Conservation (phyloP, 2,113 vertebrate genomes). For the Scolopax mira region DNA sequence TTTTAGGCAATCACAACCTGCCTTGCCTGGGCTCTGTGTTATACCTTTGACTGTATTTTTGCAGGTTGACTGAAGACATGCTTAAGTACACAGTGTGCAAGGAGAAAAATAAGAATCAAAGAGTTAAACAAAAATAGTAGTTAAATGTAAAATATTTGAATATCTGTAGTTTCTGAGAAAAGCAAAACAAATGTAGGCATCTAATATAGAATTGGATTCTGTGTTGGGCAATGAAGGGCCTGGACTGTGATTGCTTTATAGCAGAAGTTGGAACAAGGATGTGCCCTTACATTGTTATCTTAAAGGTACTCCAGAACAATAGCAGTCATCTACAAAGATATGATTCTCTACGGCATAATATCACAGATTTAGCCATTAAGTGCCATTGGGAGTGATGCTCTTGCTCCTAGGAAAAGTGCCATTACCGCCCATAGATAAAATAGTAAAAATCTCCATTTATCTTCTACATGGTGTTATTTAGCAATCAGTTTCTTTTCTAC, state of each 20-base stretch:
- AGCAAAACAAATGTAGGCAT: neutral
- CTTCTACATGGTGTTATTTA: conserved; percentile 8
- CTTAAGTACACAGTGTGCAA: neutral
- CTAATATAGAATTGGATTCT: neutral
- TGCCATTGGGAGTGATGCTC: neutral
- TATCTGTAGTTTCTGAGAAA: neutral
- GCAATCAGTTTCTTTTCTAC: conserved; percentile 35
- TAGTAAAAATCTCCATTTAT: conserved; percentile 23
- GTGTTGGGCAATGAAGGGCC: neutral
- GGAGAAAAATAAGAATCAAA: neutral
- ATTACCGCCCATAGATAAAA: neutral
- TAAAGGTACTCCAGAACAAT: neutral
- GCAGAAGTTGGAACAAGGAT: neutral
- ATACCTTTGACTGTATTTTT: neutral
- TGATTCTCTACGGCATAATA: conserved; percentile 3
- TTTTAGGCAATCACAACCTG: neutral
- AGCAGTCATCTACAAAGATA: neutral
- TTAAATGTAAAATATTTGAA: neutral
- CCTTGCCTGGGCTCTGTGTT: neutral
- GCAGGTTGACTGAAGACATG: neutral
- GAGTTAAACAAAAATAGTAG: neutral
- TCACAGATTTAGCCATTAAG: conserved; percentile 12
- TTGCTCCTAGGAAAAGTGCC: neutral
- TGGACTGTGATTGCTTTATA: neutral
- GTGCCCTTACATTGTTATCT: neutral